Conservation (phyloP, 2,113 vertebrate species). For the Coryphaenoides rupestris region DNA sequence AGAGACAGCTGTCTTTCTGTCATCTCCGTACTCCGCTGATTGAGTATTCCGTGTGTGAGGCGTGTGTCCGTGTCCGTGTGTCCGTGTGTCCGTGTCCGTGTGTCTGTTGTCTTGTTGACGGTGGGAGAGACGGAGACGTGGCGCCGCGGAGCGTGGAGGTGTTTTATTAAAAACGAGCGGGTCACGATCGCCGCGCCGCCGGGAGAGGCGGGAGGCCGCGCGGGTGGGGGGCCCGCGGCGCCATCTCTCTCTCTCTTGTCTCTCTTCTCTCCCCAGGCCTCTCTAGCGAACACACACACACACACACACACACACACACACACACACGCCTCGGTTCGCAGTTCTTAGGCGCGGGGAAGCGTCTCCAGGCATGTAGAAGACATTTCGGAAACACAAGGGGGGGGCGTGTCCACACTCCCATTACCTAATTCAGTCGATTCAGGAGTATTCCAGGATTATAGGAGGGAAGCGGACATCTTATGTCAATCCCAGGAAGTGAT, state of each 20-base stretch:
- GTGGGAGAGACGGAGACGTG: slow-evolving; percentile 23
- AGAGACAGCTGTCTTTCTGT: slow-evolving; percentile 56
- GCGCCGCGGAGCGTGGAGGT: slow-evolving; percentile 53
- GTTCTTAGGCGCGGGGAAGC: too few species aligned
- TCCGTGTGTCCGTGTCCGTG: slow-evolving; percentile 24
- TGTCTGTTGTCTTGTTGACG: slow-evolving; percentile 38
- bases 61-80: slow-evolving; percentile 23
- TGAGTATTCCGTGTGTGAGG: slow-evolving; percentile 49
- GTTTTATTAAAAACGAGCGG: slow-evolving; percentile 56
- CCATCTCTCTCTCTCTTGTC: slow-evolving; percentile 35
- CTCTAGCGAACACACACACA: slow-evolving; percentile 4
- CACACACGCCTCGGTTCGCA: too few species aligned
- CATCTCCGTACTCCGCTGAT: slow-evolving; percentile 51
- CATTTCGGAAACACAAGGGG: too few species aligned
- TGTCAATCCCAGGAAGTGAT: too few species aligned
- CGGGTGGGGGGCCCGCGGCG: slow-evolving; percentile 33
- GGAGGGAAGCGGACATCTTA: too few species aligned
- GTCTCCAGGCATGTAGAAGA: too few species aligned
- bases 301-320: neutral
- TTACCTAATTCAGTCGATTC: neutral
- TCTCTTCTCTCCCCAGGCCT: slow-evolving; percentile 17
- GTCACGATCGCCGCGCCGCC: slow-evolving; percentile 45
- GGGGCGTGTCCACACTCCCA: neutral
- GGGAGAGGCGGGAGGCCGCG: slow-evolving; percentile 23
- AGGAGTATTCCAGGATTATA: too few species aligned